These are phyloP conservation scores for Tympanoctomys barrerae DNA, from an alignment of 2,797 vertebrate genomes.

Conservation along the genomic window DNA sequence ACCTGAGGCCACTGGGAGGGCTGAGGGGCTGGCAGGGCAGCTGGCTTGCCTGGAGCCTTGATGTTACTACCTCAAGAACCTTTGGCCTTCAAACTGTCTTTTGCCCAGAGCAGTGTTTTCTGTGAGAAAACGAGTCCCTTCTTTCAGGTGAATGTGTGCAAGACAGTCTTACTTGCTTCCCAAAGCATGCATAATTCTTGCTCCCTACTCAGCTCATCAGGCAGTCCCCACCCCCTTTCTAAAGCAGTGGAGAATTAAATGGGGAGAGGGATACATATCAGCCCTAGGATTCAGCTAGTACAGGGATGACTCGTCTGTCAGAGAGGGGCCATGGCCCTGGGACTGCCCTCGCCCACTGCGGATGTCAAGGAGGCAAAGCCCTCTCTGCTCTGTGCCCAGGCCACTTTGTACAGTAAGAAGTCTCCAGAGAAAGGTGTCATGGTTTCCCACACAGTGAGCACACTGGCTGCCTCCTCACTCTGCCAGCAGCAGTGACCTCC, in stretches of 20 bases:
- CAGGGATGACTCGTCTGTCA: no score
- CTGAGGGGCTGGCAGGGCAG: background rate
- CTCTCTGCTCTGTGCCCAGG: background rate
- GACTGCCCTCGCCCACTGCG: no score
- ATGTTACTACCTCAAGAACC: no score
- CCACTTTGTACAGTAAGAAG: background rate
- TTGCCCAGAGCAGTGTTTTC: background rate
- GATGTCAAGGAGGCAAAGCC: fast-evolving
- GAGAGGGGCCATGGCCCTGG: no score
- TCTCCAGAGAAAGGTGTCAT: no score
- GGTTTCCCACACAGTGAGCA: background rate
- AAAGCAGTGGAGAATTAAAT: background rate
- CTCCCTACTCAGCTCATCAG: background rate
- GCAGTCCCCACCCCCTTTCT: background rate
- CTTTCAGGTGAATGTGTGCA: background rate
- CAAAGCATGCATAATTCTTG: background rate
- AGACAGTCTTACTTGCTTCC: background rate
- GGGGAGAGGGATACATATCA: background rate
- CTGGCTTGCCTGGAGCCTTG: background rate
- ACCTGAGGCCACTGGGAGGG: fast-evolving
- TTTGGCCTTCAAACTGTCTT: background rate
- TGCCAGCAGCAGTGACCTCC: fast-evolving
- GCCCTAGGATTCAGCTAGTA: background rate
- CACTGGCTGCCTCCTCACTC: background rate
- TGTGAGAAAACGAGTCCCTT: background rate